These are phyloP conservation scores for Drosophila merina DNA, from an alignment of 2,888 invertebrate species.

Conservation along the genomic window DNA sequence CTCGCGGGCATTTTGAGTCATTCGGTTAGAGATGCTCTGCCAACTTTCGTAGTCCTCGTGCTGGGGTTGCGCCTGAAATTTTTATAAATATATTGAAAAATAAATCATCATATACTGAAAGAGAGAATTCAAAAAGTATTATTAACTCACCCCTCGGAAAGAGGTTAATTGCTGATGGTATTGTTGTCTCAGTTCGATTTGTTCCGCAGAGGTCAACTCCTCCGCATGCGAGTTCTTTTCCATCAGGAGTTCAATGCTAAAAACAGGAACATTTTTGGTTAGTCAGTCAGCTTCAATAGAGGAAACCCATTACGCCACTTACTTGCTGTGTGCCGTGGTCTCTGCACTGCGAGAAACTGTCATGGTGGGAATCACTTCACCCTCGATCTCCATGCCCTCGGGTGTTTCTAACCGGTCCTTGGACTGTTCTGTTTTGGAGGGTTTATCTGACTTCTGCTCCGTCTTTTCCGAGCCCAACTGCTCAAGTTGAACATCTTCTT, in stretches of 20 bases:
- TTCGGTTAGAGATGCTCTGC: conserved; percentile 83
- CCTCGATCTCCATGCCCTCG: conserved; percentile 88
- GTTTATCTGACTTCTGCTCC: conserved; percentile 82
- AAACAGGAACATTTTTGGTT: no score
- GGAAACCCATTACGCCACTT: conserved; percentile 53
- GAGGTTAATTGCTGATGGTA: conserved; percentile 80
- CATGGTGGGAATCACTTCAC: conserved; percentile 88
- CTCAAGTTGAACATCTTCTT: conserved; percentile 62
- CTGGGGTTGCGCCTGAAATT: conserved; percentile 64
- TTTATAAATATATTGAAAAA: not conserved
- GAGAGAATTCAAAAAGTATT: not conserved
- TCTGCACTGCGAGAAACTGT: conserved; percentile 89
- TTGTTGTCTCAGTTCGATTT: conserved; percentile 78
- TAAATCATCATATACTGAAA: not conserved
- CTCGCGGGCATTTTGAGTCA: conserved; percentile 89
- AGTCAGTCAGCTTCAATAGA: not conserved
- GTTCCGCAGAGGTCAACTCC: conserved; percentile 75
- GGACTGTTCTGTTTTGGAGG: conserved; percentile 82
- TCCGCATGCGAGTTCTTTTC: conserved; percentile 72
- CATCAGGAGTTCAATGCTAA: conserved; percentile 79
- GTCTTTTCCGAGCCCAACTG: conserved; percentile 85
- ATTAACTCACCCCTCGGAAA: conserved; percentile 68
- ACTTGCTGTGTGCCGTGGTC: conserved; percentile 91
- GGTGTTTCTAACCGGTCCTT: conserved; percentile 85
- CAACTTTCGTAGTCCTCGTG: conserved; percentile 82